These are phyloP conservation scores for Leucopsar rothschildi DNA, from an alignment of 2,113 vertebrate genomes.

Conservation along the genomic window DNA sequence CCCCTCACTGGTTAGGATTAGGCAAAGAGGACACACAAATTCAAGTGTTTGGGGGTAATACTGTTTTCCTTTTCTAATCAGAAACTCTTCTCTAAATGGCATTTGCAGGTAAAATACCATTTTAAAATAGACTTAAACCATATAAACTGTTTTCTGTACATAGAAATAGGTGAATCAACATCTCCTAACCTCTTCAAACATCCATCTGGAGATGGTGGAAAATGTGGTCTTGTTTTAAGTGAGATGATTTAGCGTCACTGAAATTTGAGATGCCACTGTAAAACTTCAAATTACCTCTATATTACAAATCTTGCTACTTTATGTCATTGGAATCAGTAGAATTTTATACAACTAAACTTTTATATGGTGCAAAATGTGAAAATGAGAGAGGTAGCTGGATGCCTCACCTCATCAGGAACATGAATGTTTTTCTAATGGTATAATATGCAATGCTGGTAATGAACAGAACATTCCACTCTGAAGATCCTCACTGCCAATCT, in stretches of 20 bases:
- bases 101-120: neutral
- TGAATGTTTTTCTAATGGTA: neutral
- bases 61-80: neutral
- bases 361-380: neutral
- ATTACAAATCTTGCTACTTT: neutral
- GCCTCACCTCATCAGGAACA: neutral
- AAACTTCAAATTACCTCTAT: neutral
- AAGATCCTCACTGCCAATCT: neutral
- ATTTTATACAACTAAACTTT: neutral
- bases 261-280: slow-evolving; percentile 15
- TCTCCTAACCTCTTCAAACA: neutral
- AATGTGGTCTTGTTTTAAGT: neutral
- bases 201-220: neutral
- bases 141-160: slow-evolving; percentile 1
- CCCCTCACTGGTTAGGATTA: neutral
- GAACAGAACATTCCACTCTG: neutral
- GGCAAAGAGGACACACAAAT: neutral
- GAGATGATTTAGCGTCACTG: neutral
- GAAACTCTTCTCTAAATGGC: neutral
- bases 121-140: neutral
- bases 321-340: neutral
- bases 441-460: neutral
- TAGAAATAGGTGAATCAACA: neutral
- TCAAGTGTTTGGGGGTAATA: neutral
- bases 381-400: neutral